Percentiles rank a stretch among this genome's conserved stretches.
Conservation (phyloP, 1,140 invertebrate genomes). For the Parasteatoda tepidariorum region DNA sequence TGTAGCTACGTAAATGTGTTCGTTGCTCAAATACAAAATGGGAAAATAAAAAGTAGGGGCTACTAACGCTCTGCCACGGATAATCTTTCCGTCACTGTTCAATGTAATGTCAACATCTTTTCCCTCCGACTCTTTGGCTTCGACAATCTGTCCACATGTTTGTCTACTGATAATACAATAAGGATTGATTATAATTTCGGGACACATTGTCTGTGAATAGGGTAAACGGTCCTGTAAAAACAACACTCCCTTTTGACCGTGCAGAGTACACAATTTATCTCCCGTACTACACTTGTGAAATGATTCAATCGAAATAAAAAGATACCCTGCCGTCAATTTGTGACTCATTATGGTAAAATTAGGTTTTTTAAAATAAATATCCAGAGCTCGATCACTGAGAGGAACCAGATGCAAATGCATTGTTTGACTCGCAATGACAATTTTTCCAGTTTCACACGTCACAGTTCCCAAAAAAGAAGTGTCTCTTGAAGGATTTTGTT, state of each 20-base stretch:
- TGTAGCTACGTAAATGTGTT: slow-evolving; percentile 19
- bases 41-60: slow-evolving; percentile 23
- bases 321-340: background rate
- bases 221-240: background rate
- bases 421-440: slow-evolving; percentile 7
- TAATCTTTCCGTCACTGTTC: background rate
- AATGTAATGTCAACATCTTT: background rate
- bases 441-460: background rate
- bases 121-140: slow-evolving; percentile 8
- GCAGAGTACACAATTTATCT: slow-evolving; percentile 39
- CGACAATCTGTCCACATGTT: slow-evolving; percentile 24
- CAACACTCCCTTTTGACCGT: slow-evolving; percentile 44
- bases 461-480: slow-evolving; percentile 20
- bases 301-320: slow-evolving; percentile 4
- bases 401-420: slow-evolving; percentile 7
- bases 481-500: background rate
- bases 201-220: background rate
- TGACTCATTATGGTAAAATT: slow-evolving; percentile 24
- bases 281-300: slow-evolving; percentile 24
- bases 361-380: slow-evolving; percentile 16
- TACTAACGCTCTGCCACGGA: background rate
- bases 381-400: background rate
- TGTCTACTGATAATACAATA: slow-evolving; percentile 35
- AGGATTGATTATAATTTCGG: slow-evolving; percentile 23
- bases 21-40: slow-evolving; percentile 18